These are phyloP conservation scores for Cotesia vestalis DNA, from an alignment of 1,140 invertebrate species.

Conservation along the genomic window DNA sequence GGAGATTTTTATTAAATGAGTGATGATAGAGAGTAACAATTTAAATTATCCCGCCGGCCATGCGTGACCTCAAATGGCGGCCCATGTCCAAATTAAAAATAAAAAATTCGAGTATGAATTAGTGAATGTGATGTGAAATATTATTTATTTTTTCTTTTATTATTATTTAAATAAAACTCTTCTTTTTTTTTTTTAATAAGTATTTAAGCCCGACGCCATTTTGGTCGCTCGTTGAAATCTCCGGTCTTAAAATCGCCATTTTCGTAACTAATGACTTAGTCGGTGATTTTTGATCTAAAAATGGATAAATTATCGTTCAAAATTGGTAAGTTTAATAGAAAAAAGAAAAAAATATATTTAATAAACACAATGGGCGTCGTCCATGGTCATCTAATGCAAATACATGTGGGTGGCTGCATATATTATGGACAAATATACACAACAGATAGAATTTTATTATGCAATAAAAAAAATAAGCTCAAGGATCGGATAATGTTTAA, in stretches of 20 bases:
- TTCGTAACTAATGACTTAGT: no score
- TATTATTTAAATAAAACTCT: no score
- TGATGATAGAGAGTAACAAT: not conserved
- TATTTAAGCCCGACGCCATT: conserved; percentile 1
- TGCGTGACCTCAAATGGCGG: not conserved
- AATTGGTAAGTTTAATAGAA: no score
- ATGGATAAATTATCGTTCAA: no score
- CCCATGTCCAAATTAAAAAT: conserved; percentile 2
- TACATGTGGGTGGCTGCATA: not conserved
- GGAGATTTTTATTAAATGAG: not conserved
- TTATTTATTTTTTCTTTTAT: not conserved
- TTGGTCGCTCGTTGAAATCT: not conserved
- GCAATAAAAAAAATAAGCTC: conserved; percentile 9
- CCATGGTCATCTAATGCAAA: conserved; percentile 4
- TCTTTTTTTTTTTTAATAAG: not conserved
- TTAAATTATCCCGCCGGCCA: not conserved
- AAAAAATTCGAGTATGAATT: not conserved
- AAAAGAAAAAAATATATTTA: no score
- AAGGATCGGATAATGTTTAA: not conserved
- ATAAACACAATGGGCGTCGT: not conserved
- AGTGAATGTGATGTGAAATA: not conserved
- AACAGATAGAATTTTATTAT: not conserved
- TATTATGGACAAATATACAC: not conserved
- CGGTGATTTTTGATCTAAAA: no score
- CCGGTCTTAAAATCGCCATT: no score